Conservation (phyloP, 92 coral and sea anemone genomes). For the Anthopleura xanthogrammica region DNA sequence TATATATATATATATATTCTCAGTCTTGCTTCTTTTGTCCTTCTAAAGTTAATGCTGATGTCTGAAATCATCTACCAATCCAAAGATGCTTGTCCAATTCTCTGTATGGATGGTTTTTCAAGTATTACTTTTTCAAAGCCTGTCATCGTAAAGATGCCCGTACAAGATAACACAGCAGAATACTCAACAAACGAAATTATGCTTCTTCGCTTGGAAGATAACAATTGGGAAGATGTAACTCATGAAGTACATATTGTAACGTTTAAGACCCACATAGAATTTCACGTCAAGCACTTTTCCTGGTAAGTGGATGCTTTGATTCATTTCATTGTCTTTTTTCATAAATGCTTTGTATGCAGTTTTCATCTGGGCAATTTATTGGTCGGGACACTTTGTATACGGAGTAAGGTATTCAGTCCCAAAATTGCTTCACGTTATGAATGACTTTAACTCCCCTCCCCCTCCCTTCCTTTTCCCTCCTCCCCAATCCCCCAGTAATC, state of each 20-base stretch:
- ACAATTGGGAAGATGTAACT: constrained; percentile 12
- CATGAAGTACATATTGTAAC: background rate
- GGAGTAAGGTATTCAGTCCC: too few species aligned
- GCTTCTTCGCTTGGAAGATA: background rate
- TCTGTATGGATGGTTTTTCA: constrained; percentile 15
- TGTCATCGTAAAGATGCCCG: background rate
- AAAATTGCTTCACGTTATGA: too few species aligned
- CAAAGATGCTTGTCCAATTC: constrained; percentile 17
- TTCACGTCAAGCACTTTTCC: constrained; percentile 7
- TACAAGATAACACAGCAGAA: background rate
- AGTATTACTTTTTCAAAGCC: background rate
- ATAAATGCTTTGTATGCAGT: too few species aligned
- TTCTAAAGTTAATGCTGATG: background rate
- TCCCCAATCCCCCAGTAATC: too few species aligned
- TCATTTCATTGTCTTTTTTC: background rate
- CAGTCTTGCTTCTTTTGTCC: background rate
- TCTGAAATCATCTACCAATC: background rate
- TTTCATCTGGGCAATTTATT: too few species aligned
- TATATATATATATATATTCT: background rate
- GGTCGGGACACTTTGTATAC: too few species aligned
- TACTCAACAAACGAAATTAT: background rate
- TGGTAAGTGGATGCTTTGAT: constrained; percentile 1
- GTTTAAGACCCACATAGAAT: background rate
- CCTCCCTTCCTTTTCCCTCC: too few species aligned
- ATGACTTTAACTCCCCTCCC: too few species aligned